Conservation (phyloP, 1,140 invertebrate genomes). For the Stratiolaelaps scimitus region DNA sequence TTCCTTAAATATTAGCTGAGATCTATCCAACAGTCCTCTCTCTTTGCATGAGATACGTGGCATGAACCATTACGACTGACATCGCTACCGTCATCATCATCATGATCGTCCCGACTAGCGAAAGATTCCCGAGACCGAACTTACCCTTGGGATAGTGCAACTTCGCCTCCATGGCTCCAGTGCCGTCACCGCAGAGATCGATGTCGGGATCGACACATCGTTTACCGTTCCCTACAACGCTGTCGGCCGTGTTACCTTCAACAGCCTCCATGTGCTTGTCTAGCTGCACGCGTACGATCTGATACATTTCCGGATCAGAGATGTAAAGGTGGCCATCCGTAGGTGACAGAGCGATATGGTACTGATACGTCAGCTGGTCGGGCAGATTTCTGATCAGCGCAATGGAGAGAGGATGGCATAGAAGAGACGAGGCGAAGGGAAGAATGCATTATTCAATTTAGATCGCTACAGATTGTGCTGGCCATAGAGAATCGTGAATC, state of each 20-base stretch:
- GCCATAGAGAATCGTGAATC: neutral
- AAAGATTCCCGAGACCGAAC: too few species aligned
- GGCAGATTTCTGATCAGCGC: conserved; percentile 36
- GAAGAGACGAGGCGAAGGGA: conserved; percentile 28
- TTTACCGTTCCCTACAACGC: conserved; percentile 66
- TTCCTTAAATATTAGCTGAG: too few species aligned
- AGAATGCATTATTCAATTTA: conserved; percentile 5
- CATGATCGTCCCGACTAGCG: too few species aligned
- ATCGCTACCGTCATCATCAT: too few species aligned
- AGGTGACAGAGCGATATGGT: conserved; percentile 84
- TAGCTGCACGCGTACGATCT: conserved; percentile 70
- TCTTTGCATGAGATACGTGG: too few species aligned
- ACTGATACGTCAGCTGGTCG: conserved; percentile 78
- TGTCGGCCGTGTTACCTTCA: conserved; percentile 37
- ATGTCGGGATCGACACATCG: conserved; percentile 82
- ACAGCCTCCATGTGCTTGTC: conserved; percentile 35
- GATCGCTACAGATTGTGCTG: neutral
- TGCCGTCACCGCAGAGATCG: conserved; percentile 89
- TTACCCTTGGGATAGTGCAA: conserved; percentile 82
- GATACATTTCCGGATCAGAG: conserved; percentile 83
- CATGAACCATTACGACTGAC: too few species aligned
- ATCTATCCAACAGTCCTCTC: too few species aligned
- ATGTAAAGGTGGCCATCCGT: conserved; percentile 85
- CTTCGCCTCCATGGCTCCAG: conserved; percentile 75
- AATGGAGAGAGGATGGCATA: conserved; percentile 1